Evolutionary conservation across 2,888 invertebrate species (phyloP), one percentile per base, ranked within the genome.

Genomic region (Barypeithes pellucidus): DNA sequence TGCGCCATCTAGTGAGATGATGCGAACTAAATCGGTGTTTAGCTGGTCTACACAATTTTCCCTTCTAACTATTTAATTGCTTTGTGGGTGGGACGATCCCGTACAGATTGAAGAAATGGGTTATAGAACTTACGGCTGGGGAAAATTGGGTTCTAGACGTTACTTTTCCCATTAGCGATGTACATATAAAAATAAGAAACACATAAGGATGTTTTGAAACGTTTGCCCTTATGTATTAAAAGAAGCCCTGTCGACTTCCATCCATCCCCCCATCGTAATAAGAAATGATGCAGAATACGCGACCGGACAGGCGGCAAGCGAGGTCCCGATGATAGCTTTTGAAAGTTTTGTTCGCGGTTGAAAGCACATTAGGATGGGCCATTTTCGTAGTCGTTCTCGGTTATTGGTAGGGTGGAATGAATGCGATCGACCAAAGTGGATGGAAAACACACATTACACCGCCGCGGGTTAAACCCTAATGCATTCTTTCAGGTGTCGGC

Each of bases 341-440:
- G 75, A 78, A 80, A 80, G 79, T 80, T 80, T 80, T 79, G 79
- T 80, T 78, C 75, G 76, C 77, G 76, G 76, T 72, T 75, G 77
- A 77, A 76, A 79, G 77, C 78, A 78, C 77, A 79, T 79, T 77
- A 77, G 68, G 73, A 77, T 70, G 74, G 75, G 77, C 77, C 76
- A 78, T 78, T 79, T 77, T 79, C 75, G 73, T 72, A 52, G 63
- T 57, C 63, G 62, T 77, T 72, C 73, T 75, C 72, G 73, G 76
- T 77, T 77, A 78, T 77, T 77, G 76, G 76, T 76, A 77, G 79
- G 79, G 76, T 73, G 77, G 76, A 71, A 74, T 77, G 71, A 76
- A 77, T 75, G 73, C 57, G 72, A 72, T 75, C 72, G 63, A 57
- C 65, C 65, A 76, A 76, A 76, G 76, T 75, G 74, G 77, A 77